phyloP scores from a whole-genome alignment of 2,113 vertebrate species.

The Casuarius casuarius region DNA sequence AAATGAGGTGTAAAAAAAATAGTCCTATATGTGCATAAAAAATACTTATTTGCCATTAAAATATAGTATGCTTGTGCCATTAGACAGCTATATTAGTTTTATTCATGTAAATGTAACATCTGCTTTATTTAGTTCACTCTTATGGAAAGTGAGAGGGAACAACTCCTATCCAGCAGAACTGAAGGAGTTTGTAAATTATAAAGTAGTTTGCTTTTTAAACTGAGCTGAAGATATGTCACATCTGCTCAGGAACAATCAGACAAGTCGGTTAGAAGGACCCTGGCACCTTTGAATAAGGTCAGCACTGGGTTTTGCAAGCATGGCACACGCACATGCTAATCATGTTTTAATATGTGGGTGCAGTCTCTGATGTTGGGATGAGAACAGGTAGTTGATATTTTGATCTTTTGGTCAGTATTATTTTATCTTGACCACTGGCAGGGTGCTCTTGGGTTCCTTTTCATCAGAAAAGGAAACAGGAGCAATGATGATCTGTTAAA shows the following conservation, averaged over 20 bases:
- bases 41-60: not conserved
- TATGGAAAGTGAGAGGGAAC: not conserved
- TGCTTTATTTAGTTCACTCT: not conserved
- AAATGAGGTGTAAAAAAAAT: not conserved
- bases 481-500: constrained; percentile 8
- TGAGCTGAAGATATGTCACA: not conserved
- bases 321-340: not conserved
- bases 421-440: not conserved
- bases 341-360: constrained; percentile 21
- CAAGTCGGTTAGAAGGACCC: not conserved
- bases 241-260: not conserved
- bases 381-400: constrained; percentile 5
- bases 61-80: not conserved
- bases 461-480: not conserved
- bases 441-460: not conserved
- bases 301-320: not conserved
- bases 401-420: constrained; percentile 10
- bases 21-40: not conserved
- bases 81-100: not conserved
- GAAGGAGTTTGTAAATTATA: not conserved
- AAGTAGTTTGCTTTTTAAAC: not conserved
- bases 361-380: constrained; percentile 6
- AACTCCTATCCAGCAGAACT: not conserved
- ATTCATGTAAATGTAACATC: not conserved
- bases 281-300: not conserved